Conservation (phyloP, 37 sponge, comb jelly and placozoan species). For the Halisarca cf. caerulea region DNA sequence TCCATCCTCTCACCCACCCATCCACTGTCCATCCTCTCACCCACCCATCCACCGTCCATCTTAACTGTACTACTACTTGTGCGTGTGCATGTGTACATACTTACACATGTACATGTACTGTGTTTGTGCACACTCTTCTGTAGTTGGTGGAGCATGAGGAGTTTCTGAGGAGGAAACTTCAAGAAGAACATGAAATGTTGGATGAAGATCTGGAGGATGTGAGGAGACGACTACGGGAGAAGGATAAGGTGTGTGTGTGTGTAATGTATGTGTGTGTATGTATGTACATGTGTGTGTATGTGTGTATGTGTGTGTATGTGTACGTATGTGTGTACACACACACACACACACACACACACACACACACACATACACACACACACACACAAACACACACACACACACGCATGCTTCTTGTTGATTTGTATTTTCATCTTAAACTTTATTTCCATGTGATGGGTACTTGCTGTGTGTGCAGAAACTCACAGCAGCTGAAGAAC, state of each 20-base stretch:
- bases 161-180: background rate
- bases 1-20: background rate
- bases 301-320: too few species aligned
- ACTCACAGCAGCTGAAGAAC: background rate
- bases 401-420: too few species aligned
- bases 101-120: too few species aligned
- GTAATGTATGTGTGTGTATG: background rate
- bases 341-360: background rate
- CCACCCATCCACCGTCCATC: too few species aligned
- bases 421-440: too few species aligned
- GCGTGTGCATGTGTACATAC: background rate
- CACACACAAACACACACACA: too few species aligned
- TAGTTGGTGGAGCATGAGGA: conserved; percentile 3
- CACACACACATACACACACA: background rate
- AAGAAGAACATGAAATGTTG: background rate
- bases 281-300: too few species aligned
- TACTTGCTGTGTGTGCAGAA: too few species aligned
- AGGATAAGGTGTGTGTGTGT: background rate
- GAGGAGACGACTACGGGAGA: background rate
- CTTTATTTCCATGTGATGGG: too few species aligned
- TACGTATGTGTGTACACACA: too few species aligned
- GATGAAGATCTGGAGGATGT: background rate
- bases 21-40: background rate
- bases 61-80: background rate
- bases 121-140: too few species aligned